phyloP scores from a whole-genome alignment of 2,888 invertebrate species.

The Brassicogethes aeneus region DNA sequence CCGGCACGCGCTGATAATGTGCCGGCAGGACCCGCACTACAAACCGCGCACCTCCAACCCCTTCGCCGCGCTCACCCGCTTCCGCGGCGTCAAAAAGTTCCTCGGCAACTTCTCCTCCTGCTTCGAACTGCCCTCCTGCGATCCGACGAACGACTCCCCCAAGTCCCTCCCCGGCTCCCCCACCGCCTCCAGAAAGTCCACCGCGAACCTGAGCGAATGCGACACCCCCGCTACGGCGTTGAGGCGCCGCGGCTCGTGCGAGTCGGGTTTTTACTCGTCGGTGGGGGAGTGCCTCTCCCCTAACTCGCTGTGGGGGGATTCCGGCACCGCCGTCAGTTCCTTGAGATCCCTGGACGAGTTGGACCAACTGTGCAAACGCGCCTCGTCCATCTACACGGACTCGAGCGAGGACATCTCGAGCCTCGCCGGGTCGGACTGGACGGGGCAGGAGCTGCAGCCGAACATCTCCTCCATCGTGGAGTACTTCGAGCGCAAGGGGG shows the following conservation, averaged over 20 bases:
- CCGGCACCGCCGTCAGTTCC: constrained; percentile 50
- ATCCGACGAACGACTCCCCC: constrained; percentile 34
- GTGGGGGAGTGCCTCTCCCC: constrained; percentile 51
- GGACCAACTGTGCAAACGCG: constrained; percentile 53
- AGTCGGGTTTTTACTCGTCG: constrained; percentile 84
- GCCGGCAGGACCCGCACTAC: constrained; percentile 74
- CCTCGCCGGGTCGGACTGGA: constrained; percentile 67
- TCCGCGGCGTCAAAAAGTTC: constrained; percentile 75
- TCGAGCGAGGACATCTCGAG: constrained; percentile 81
- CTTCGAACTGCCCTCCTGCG: constrained; percentile 64
- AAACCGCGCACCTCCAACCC: constrained; percentile 63
- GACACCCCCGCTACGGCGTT: constrained; percentile 30
- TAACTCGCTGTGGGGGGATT: constrained; percentile 43
- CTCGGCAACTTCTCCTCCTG: constrained; percentile 73
- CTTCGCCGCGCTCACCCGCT: constrained; percentile 63
- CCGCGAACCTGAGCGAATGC: constrained; percentile 17
- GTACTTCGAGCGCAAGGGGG: constrained; percentile 75
- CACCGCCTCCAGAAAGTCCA: constrained; percentile 38
- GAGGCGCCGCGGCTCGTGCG: constrained; percentile 75
- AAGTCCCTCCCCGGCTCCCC: constrained; percentile 48
- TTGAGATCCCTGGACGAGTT: constrained; percentile 52
- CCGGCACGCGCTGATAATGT: constrained; percentile 69
- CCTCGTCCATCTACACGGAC: constrained; percentile 78
- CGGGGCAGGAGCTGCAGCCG: constrained; percentile 52
- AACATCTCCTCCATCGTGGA: constrained; percentile 78